A percentile compares a stretch with the other conserved stretches of the same genome.
phyloP scores from a whole-genome alignment of 2,888 invertebrate genomes.

The Leptopilina syphax region DNA sequence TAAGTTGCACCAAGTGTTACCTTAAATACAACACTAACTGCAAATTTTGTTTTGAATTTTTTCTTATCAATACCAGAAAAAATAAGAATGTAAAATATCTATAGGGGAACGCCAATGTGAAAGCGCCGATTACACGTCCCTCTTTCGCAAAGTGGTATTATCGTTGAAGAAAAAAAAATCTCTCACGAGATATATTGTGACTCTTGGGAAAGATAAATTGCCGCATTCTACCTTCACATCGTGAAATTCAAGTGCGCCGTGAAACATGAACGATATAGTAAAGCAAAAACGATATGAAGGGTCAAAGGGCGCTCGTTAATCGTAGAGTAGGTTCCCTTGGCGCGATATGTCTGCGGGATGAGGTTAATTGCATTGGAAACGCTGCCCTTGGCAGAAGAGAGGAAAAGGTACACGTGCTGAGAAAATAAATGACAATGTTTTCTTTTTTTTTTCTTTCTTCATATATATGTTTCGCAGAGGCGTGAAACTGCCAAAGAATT shows the following conservation, averaged over 20 bases:
- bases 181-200: constrained; percentile 32
- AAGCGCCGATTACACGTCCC: background rate
- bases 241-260: constrained; percentile 19
- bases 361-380: constrained; percentile 43
- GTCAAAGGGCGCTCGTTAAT: constrained; percentile 42
- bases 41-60: background rate
- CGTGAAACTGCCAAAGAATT: background rate
- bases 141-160: constrained; percentile 31
- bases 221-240: constrained; percentile 15
- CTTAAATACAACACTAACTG: too few species aligned
- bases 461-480: background rate
- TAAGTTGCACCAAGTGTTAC: too few species aligned
- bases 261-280: constrained; percentile 25
- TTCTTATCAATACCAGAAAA: background rate
- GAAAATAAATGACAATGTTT: constrained; percentile 23
- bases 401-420: constrained; percentile 25
- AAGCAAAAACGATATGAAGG: constrained; percentile 35
- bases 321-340: constrained; percentile 19
- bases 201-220: constrained; percentile 36
- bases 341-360: constrained; percentile 37
- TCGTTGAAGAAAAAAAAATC: constrained; percentile 8
- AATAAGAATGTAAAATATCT: too few species aligned
- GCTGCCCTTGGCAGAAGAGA: constrained; percentile 37
- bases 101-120: background rate
- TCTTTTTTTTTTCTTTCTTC: background rate